Conservation (phyloP, 1,140 invertebrate species). For the Dreissena rostriformis region DNA sequence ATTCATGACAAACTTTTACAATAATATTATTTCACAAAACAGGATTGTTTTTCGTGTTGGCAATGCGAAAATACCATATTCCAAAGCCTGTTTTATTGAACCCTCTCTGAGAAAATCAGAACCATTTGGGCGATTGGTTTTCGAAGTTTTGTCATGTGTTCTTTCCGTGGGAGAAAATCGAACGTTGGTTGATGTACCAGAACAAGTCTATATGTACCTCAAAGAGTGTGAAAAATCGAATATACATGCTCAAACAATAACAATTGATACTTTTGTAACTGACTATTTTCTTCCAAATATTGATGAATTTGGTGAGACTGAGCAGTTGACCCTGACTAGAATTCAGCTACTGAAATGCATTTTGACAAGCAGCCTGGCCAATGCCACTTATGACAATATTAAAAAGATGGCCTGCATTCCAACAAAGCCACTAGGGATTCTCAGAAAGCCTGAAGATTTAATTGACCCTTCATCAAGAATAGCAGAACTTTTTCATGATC, state of each 20-base stretch:
- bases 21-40: slow-evolving; percentile 6
- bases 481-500: slow-evolving; percentile 34
- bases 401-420: slow-evolving; percentile 40
- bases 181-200: slow-evolving; percentile 21
- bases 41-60: not conserved
- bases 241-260: slow-evolving; percentile 37
- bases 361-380: not conserved
- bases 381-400: not conserved
- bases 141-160: not conserved
- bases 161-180: not conserved
- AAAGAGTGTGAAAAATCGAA: not conserved
- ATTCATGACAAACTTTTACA: not conserved
- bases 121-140: not conserved
- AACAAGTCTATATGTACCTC: slow-evolving; percentile 22
- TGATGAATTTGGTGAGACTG: not conserved
- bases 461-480: slow-evolving; percentile 35
- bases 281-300: slow-evolving; percentile 56
- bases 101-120: not conserved
- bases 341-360: not conserved
- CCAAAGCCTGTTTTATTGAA: not conserved
- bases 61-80: not conserved
- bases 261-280: slow-evolving; percentile 30
- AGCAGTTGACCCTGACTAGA: not conserved
- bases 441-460: slow-evolving; percentile 48
- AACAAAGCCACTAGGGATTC: slow-evolving; percentile 8